Conservation (phyloP, 2,888 invertebrate genomes). For the Kuschelorhynchus macadamiae region DNA sequence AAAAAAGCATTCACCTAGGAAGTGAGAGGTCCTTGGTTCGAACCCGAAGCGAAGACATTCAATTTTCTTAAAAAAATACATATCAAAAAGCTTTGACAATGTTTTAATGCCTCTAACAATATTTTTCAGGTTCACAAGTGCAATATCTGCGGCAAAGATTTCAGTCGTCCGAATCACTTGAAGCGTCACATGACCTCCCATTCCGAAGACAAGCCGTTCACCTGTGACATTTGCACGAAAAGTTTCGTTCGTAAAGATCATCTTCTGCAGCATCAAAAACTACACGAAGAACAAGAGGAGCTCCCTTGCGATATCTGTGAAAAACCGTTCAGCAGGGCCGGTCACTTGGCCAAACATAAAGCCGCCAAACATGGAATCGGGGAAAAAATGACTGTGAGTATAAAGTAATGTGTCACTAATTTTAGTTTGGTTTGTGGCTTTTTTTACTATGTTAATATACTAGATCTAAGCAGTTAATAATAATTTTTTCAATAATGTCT, state of each 20-base stretch:
- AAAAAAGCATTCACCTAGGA: no score
- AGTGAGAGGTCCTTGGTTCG: no score
- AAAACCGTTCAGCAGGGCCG: slow-evolving; percentile 69
- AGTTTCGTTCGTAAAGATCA: slow-evolving; percentile 66
- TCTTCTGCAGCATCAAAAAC: slow-evolving; percentile 63
- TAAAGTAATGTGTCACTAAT: no score
- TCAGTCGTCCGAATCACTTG: slow-evolving; percentile 69
- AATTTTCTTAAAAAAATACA: no score
- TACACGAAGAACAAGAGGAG: slow-evolving; percentile 59
- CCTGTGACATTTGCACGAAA: slow-evolving; percentile 68
- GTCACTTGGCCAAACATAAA: slow-evolving; percentile 70
- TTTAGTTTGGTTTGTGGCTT: no score
- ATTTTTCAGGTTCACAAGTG: slow-evolving; percentile 64
- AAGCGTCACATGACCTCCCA: slow-evolving; percentile 70
- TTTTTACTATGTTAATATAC: no score
- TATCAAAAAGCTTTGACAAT: no score
- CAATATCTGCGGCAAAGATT: slow-evolving; percentile 68
- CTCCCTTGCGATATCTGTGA: slow-evolving; percentile 70
- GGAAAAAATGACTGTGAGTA: slow-evolving; percentile 57
- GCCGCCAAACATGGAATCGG: slow-evolving; percentile 67
- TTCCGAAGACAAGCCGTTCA: slow-evolving; percentile 65
- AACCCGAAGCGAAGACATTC: no score
- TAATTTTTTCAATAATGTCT: no score
- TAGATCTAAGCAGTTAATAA: no score
- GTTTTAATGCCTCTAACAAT: no score